Base-by-base conservation (phyloP, 2,113 vertebrate genomes). In the Eudorcas thomsonii region DNA sequence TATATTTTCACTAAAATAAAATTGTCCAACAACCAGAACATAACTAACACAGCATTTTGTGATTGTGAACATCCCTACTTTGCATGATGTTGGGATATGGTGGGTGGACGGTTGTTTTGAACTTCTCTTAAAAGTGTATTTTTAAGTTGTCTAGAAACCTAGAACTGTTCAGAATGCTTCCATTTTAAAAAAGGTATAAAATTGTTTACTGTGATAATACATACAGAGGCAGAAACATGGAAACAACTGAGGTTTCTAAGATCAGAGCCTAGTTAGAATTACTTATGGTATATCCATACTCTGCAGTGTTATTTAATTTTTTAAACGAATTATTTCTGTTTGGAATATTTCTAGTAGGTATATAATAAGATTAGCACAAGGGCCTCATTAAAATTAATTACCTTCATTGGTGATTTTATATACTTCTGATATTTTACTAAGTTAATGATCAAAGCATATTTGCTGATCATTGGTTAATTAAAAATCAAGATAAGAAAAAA, bases 381-480 rank as follows among this genome's bases (percentile, higher is more conserved):
- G 71, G 16, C 81, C 71, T 97, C 60, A 50, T 54, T 91, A 98
- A 97, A 95, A 94, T 88, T 77, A 92, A 30, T 95, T 78, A 93
- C 67, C 89, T 71, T 95, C 85, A 64, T 84, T 96, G 67, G 6
- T 94, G 36, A 88, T 94, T 96, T 97, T 88, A 85, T 90, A 57
- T 89, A 78, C 43, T 95, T 23, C 45, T 88, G 21, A 7, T 92
- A 77, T 80, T 93, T 97, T 97, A 95, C 57, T 90, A 60, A 97
- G 78, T 96, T 96, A 92, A 94, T 97, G 97, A 97, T 96, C 96
- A 82, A 91, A 98, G 96, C 96, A 59, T 91, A 96, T 96, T 95
- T 97, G 96, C 97, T 97, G 96, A 96, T 98, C 97, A 97, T 88
- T 91, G 83, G 25, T 94, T 97, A 95, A 90, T 91, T 95, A 64